phyloP scores from a whole-genome alignment of 2,797 vertebrate genomes.

The Clarias laeviceps region DNA sequence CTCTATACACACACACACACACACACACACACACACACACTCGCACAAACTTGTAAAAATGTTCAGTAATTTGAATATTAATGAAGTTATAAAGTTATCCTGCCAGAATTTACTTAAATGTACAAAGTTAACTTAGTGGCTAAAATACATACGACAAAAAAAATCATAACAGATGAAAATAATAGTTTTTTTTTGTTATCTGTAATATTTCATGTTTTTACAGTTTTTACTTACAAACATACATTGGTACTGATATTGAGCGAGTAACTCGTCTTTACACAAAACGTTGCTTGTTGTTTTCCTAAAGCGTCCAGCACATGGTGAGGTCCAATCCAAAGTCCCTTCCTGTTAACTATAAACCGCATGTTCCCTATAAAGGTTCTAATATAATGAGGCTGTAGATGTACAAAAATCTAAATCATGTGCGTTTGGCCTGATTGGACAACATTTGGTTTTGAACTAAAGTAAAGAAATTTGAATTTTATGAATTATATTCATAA shows the following conservation, averaged over 20 bases:
- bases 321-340: background rate
- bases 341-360: background rate
- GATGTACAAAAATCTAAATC: no score
- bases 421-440: background rate
- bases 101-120: background rate
- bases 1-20: slow-evolving; percentile 7
- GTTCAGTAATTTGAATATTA: background rate
- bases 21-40: background rate
- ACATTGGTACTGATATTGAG: background rate
- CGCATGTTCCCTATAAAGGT: background rate
- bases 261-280: background rate
- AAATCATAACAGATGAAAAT: no score
- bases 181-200: background rate
- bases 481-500: no score
- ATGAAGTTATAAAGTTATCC: background rate
- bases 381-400: background rate
- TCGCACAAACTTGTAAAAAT: background rate
- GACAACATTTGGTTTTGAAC: background rate
- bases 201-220: background rate
- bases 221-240: background rate
- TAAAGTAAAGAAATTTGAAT: no score
- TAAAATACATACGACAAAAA: background rate
- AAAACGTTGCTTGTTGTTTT: no score
- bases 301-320: background rate
- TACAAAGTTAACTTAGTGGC: background rate